Percentiles rank a stretch among this genome's conserved stretches.
phyloP scores from a whole-genome alignment of 2,888 invertebrate genomes.

The Tortricodes alternella region DNA sequence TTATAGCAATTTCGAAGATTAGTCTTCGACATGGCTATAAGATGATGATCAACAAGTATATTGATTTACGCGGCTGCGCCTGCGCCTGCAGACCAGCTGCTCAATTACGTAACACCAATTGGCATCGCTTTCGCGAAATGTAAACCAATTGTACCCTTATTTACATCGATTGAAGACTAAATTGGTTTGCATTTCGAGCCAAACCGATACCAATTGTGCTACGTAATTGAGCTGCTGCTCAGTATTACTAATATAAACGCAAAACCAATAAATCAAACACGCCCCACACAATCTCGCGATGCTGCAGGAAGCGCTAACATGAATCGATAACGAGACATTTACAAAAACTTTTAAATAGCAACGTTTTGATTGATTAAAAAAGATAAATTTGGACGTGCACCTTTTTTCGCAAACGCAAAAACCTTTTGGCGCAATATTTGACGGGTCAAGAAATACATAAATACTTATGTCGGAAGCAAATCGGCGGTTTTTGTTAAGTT shows the following conservation, averaged over 20 bases:
- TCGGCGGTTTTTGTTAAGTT: conserved; percentile 60
- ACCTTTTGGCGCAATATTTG: conserved; percentile 57
- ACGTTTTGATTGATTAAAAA: conserved; percentile 56
- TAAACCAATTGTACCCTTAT: too few species aligned
- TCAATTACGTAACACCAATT: too few species aligned
- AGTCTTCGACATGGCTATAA: too few species aligned
- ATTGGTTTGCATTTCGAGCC: too few species aligned
- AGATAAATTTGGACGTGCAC: conserved; percentile 56
- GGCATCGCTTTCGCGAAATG: too few species aligned
- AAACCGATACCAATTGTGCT: too few species aligned
- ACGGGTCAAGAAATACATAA: conserved; percentile 60
- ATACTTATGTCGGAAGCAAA: conserved; percentile 66
- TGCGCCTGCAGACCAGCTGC: too few species aligned
- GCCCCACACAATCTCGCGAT: conserved; percentile 35
- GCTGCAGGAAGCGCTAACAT: conserved; percentile 57
- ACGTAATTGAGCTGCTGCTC: too few species aligned
- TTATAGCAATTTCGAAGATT: too few species aligned
- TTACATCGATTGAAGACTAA: too few species aligned
- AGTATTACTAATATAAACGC: conserved; percentile 27
- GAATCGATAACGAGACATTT: conserved; percentile 58
- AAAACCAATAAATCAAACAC: conserved; percentile 35
- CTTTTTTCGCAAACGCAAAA: conserved; percentile 58
- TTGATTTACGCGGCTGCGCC: too few species aligned
- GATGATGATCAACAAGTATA: too few species aligned
- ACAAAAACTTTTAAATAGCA: conserved; percentile 60